phyloP scores from a whole-genome alignment of 2,888 invertebrate species.

The Rhagophthalmus giganteus region DNA sequence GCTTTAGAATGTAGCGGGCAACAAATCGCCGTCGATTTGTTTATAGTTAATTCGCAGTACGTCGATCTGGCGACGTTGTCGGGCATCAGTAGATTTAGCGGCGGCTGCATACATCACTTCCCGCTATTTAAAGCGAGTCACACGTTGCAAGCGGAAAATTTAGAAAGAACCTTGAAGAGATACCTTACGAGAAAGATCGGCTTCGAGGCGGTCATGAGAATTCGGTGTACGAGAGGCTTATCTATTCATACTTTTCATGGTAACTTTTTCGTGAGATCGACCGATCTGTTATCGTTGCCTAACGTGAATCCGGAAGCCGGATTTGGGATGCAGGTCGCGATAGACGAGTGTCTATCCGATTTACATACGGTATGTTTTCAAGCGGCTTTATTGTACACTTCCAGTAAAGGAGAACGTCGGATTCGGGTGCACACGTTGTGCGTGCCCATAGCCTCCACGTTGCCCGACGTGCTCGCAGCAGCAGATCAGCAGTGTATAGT shows the following conservation, averaged over 20 bases:
- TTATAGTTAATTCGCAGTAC: slow-evolving; percentile 90
- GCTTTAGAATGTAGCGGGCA: slow-evolving; percentile 96
- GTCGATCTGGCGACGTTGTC: slow-evolving; percentile 91
- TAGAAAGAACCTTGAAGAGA: slow-evolving; percentile 77
- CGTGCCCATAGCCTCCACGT: slow-evolving; percentile 81
- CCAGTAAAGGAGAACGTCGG: slow-evolving; percentile 90
- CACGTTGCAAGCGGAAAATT: slow-evolving; percentile 70
- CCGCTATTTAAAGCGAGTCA: slow-evolving; percentile 81
- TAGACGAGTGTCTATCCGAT: slow-evolving; percentile 88
- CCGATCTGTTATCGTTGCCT: slow-evolving; percentile 92
- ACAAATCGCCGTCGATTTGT: slow-evolving; percentile 94
- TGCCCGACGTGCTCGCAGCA: slow-evolving; percentile 82
- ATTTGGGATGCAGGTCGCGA: slow-evolving; percentile 96
- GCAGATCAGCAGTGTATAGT: slow-evolving; percentile 95
- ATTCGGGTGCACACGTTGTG: slow-evolving; percentile 98
- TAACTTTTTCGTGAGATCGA: slow-evolving; percentile 98
- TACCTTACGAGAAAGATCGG: slow-evolving; percentile 97
- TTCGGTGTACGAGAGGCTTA: slow-evolving; percentile 91
- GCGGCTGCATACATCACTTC: slow-evolving; percentile 89
- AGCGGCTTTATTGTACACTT: slow-evolving; percentile 95
- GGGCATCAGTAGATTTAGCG: slow-evolving; percentile 93
- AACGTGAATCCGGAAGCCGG: slow-evolving; percentile 98
- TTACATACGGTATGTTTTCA: slow-evolving; percentile 93
- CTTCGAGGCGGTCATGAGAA: slow-evolving; percentile 98
- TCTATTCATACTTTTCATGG: slow-evolving; percentile 98